phyloP scores from a whole-genome alignment of 2,888 invertebrate species.

The Masnerella sp. region DNA sequence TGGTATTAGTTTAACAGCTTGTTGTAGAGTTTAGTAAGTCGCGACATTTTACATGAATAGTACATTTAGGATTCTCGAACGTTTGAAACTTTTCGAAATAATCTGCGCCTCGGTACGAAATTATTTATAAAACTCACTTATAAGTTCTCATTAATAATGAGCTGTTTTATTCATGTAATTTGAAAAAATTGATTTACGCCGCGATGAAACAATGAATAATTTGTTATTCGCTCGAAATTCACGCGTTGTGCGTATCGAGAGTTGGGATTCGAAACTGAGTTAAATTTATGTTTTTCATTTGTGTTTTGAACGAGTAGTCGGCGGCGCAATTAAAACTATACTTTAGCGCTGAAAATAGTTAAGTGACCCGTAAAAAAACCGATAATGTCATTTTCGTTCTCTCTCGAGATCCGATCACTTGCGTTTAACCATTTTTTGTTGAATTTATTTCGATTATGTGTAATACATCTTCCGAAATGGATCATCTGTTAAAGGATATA shows the following conservation, averaged over 20 bases:
- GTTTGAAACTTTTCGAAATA: conserved; percentile 1
- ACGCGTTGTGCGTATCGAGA: no score
- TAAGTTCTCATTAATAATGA: not conserved
- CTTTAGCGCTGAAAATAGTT: conserved; percentile 19
- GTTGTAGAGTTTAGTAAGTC: conserved; percentile 6
- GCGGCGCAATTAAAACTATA: conserved; percentile 30
- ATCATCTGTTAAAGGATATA: not conserved
- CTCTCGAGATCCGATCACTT: conserved; percentile 19
- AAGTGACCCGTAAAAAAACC: conserved; percentile 35
- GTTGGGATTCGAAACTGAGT: no score
- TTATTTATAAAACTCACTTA: no score
- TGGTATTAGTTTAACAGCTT: conserved; percentile 6
- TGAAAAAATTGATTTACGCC: no score
- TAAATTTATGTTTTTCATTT: no score
- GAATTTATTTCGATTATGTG: conserved; percentile 14
- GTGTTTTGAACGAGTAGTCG: conserved; percentile 4
- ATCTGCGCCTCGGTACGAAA: no score
- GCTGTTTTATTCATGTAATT: not conserved
- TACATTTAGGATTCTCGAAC: conserved; percentile 4
- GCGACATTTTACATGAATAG: conserved; percentile 11
- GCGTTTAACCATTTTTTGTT: conserved; percentile 20
- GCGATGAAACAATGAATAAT: no score
- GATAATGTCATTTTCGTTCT: conserved; percentile 25
- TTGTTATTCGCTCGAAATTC: no score
- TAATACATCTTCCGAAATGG: conserved; percentile 7